Base-by-base conservation (phyloP, 2,113 vertebrate genomes). In the Syngnathus typhle region DNA sequence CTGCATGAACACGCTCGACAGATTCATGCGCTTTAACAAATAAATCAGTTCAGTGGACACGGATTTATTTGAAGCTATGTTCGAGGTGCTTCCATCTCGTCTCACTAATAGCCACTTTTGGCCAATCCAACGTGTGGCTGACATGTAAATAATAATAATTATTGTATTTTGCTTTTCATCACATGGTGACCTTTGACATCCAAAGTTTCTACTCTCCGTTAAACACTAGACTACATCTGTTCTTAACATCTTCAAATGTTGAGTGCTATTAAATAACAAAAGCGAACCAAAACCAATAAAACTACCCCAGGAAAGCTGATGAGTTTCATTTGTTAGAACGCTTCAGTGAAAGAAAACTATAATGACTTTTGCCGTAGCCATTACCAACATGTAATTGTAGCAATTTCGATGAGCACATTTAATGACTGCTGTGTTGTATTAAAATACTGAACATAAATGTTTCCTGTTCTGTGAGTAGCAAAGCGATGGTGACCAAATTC, bases 141-240 rank as follows among this genome's bases (percentile, higher is more conserved):
- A 84, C 71, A 72, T 80, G 78, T 78, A 84, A 86, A 82, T 87
- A 84, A 76, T 83, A 83, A 77, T 85, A 90, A 90, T 87, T 36
- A 32, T 56, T 1, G 23, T 6, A 58, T 15, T 56, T 32, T 62
- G 10, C 0, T n/a, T 13, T 73, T 69, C 77, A 75, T 73, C 77
- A 83, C 58, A 83, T 59, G 67, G 62, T 71, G 51, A 58, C 55
- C 55, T 58, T 32, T 58, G 55, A 58, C 55, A 58, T 72, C 75
- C 73, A 69, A 68, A 73, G 27, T 32, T 32, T 32, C 27, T 32
- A 82, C 75, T 82, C 75, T 85, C 85, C 80, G 73, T 72, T 77
- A 72, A 82, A 80, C 5, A 87, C 85, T 84, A 88, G 65, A 68
- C 84, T 82, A 71, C 81, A 27, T 36, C 23, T 56, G 23, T 10